These are phyloP conservation scores for Mimumesa dahlbomi DNA, from an alignment of 2,888 invertebrate genomes.

Conservation along the genomic window DNA sequence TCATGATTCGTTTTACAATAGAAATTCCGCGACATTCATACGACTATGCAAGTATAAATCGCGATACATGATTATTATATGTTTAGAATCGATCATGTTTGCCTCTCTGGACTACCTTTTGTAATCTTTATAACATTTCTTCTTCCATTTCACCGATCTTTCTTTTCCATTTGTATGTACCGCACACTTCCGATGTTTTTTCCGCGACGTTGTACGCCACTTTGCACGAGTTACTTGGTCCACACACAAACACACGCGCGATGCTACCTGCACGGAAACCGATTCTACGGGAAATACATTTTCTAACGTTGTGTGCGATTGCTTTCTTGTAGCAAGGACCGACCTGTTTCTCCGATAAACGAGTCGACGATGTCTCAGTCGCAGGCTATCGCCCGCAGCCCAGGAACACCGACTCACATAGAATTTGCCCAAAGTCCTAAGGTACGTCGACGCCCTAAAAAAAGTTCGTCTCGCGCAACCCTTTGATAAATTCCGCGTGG, in stretches of 20 bases:
- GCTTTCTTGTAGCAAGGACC: constrained; percentile 82
- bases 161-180: constrained; percentile 31
- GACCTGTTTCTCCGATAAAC: constrained; percentile 81
- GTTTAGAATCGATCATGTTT: no score
- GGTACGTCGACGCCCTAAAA: constrained; percentile 71
- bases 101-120: no score
- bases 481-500: no score
- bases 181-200: constrained; percentile 45
- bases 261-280: constrained; percentile 54
- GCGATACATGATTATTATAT: no score
- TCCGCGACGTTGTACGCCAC: constrained; percentile 51
- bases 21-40: no score
- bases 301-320: constrained; percentile 47
- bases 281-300: constrained; percentile 24
- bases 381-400: constrained; percentile 78
- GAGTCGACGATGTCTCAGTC: constrained; percentile 78
- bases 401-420: constrained; percentile 77
- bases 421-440: constrained; percentile 79
- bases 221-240: constrained; percentile 62
- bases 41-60: no score
- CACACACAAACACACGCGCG: constrained; percentile 8
- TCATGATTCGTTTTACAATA: no score
- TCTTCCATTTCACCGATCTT: constrained; percentile 3
- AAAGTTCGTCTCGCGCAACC: no score
- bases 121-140: no score